Evolutionary conservation across 2,113 vertebrate species (phyloP).

Genomic region (Callorhinus ursinus): DNA sequence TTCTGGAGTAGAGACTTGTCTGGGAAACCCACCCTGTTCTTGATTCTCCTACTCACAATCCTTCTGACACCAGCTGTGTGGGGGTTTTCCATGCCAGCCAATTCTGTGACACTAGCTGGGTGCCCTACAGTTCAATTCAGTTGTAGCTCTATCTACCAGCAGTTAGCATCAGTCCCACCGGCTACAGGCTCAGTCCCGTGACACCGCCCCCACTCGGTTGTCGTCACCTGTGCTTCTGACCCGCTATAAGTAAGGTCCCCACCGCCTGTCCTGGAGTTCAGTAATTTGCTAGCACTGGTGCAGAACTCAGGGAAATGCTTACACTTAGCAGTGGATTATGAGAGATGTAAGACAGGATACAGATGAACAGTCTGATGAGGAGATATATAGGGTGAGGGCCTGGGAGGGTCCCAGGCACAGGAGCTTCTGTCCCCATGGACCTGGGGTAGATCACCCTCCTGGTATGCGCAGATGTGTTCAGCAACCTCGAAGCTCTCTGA

Average conservation of each 20-base stretch:
- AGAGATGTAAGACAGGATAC: neutral
- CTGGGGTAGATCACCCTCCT: neutral
- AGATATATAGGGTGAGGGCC: neutral
- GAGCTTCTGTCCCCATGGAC: neutral
- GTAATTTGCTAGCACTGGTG: neutral
- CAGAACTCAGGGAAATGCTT: neutral
- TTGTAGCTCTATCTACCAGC: neutral
- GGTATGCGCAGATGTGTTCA: neutral
- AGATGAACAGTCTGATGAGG: neutral
- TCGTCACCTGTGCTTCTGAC: neutral
- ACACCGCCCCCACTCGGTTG: neutral
- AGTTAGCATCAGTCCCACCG: neutral
- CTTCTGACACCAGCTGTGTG: neutral
- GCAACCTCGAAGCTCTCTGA: neutral
- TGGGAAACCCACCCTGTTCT: neutral
- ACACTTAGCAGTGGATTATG: neutral
- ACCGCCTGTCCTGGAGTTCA: neutral
- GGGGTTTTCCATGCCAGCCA: neutral
- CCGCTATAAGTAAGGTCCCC: neutral
- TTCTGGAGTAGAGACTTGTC: neutral
- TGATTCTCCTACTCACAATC: neutral
- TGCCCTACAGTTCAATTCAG: neutral
- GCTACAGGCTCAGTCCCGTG: neutral
- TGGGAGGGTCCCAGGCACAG: neutral
- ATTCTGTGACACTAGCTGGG: neutral